Evolutionary conservation across 2,888 invertebrate genomes (phyloP).

Genomic region (Tetragonula carbonaria): DNA sequence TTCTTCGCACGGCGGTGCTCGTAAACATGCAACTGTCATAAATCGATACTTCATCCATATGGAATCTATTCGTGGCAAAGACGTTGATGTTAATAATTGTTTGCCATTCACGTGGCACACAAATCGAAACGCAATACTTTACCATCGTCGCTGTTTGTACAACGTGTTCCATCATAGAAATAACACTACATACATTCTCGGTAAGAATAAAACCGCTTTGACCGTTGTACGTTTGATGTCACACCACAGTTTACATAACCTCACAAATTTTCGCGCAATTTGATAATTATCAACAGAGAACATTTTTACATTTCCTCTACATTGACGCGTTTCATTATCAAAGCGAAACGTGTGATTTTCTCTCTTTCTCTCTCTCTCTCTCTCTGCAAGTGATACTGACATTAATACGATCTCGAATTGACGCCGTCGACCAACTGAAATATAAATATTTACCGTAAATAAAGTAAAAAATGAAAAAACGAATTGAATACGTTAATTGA

Average conservation of each 20-base stretch:
- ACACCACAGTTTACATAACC: background rate
- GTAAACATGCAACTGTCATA: slow-evolving; percentile 51
- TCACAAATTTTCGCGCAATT: background rate
- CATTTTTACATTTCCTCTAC: background rate
- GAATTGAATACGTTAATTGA: background rate
- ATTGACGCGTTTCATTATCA: background rate
- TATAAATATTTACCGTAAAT: background rate
- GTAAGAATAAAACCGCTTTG: background rate
- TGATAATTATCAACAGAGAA: background rate
- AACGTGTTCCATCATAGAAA: background rate
- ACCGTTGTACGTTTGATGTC: background rate
- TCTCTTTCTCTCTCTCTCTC: background rate
- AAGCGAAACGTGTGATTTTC: background rate
- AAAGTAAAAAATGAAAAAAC: background rate
- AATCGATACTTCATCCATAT: slow-evolving; percentile 60
- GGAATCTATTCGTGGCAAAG: slow-evolving; percentile 5
- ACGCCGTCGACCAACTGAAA: background rate
- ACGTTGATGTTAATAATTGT: slow-evolving; percentile 37
- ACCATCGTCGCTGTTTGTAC: background rate
- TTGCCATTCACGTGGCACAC: slow-evolving; percentile 31
- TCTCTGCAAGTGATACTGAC: background rate
- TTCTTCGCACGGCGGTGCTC: slow-evolving; percentile 41
- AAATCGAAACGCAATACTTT: slow-evolving; percentile 24
- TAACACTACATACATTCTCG: background rate
- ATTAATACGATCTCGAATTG: background rate